phyloP scores from a whole-genome alignment of 2,113 vertebrate genomes.

The Apeltes quadracus region DNA sequence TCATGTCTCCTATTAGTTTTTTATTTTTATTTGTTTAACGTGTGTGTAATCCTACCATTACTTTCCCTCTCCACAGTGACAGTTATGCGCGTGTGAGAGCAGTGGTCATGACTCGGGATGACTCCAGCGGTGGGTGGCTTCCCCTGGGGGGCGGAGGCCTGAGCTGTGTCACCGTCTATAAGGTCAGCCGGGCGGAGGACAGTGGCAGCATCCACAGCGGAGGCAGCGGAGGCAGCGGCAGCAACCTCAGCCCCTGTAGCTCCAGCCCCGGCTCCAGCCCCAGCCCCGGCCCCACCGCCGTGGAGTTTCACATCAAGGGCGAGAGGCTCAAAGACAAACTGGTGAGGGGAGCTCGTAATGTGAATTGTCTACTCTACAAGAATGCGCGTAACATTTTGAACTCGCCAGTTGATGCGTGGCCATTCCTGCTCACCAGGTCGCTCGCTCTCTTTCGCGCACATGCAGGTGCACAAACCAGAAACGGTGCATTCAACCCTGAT shows the following conservation, averaged over 20 bases:
- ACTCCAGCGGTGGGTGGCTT: constrained; percentile 99
- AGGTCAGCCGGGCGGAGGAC: constrained; percentile 91
- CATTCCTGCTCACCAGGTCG: not conserved
- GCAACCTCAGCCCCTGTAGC: constrained; percentile 71
- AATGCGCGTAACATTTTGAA: not conserved
- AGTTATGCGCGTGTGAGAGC: constrained; percentile 99
- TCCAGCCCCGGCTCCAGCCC: constrained; percentile 65
- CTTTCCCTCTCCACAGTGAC: constrained; percentile 69
- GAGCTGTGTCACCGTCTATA: constrained; percentile 97
- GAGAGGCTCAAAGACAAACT: constrained; percentile 98
- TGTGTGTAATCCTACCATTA: not conserved
- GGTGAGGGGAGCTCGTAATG: constrained; percentile 81
- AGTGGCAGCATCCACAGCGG: constrained; percentile 82
- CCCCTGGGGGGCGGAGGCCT: constrained; percentile 95
- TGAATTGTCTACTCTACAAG: too few species aligned
- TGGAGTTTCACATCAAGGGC: constrained; percentile 95
- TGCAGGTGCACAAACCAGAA: constrained; percentile 22
- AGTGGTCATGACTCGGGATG: constrained; percentile 99
- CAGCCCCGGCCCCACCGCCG: constrained; percentile 67
- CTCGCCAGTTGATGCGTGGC: not conserved
- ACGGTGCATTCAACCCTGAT: constrained; percentile 40
- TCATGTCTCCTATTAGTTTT: constrained; percentile 2
- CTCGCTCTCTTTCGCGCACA: not conserved
- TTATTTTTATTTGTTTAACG: not conserved
- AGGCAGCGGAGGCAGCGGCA: constrained; percentile 70